Percentiles rank a stretch among this genome's conserved stretches.
phyloP scores from a whole-genome alignment of 2,113 vertebrate species.

The Scomber colias region DNA sequence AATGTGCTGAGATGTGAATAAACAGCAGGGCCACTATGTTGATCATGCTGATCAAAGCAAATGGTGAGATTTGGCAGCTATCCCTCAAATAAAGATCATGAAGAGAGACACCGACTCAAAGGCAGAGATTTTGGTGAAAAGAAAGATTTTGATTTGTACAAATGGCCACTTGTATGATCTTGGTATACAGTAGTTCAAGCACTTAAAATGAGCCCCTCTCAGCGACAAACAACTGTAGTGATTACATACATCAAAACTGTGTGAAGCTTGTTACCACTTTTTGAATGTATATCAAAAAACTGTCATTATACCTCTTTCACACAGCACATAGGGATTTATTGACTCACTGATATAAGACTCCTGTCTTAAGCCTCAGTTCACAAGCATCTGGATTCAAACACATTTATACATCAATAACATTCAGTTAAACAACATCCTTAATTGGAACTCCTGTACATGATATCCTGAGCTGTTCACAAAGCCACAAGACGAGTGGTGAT shows the following conservation, averaged over 20 bases:
- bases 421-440: no score
- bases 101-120: neutral
- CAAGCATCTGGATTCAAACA: no score
- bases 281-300: neutral
- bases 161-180: conserved; percentile 1
- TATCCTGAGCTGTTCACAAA: no score
- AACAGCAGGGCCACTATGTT: conserved; percentile 20
- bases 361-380: no score
- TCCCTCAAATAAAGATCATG: conserved; percentile 13
- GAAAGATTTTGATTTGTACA: conserved; percentile 15
- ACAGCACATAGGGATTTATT: no score
- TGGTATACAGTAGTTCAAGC: neutral
- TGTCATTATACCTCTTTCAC: no score
- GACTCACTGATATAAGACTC: no score
- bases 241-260: neutral
- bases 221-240: neutral
- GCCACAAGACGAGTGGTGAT: no score
- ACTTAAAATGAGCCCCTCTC: neutral
- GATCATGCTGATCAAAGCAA: conserved; percentile 46
- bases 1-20: conserved; percentile 31
- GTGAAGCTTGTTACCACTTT: neutral
- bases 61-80: conserved; percentile 16
- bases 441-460: no score
- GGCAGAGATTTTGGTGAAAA: neutral
- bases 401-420: no score